Evolutionary conservation across 2,797 vertebrate genomes (phyloP).

Genomic region (Tachyglossus aculeatus): DNA sequence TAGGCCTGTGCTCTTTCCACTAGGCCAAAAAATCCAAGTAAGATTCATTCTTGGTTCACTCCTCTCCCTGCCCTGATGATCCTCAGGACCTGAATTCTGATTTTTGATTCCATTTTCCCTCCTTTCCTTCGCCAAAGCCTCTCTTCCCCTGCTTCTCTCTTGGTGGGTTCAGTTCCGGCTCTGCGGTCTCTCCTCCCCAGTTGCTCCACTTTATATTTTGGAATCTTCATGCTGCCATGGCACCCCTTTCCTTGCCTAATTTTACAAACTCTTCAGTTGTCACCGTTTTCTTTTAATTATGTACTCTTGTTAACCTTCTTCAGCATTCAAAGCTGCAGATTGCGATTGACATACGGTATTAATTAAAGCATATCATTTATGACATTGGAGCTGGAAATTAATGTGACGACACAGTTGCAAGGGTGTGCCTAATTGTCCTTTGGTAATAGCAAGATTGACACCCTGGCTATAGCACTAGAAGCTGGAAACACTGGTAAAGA

Average conservation of each 20-base stretch:
- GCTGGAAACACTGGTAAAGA: constrained; percentile 65
- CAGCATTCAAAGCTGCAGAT: constrained; percentile 69
- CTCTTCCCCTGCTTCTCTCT: not conserved
- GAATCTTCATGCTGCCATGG: constrained; percentile 56
- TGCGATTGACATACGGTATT: constrained; percentile 71
- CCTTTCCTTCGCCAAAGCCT: no score
- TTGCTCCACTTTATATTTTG: constrained; percentile 10
- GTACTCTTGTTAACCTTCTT: constrained; percentile 76
- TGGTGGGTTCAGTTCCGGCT: not conserved
- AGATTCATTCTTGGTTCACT: no score
- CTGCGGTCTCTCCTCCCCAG: not conserved
- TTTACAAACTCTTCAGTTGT: constrained; percentile 70
- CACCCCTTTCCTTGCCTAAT: constrained; percentile 67
- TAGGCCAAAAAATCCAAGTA: no score
- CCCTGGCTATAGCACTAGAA: constrained; percentile 52
- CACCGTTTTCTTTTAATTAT: constrained; percentile 74
- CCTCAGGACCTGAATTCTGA: no score
- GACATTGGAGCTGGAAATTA: constrained; percentile 78
- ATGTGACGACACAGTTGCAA: constrained; percentile 79
- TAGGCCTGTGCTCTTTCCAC: no score
- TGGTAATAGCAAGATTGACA: constrained; percentile 71
- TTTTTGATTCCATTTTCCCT: no score
- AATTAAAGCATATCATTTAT: constrained; percentile 80
- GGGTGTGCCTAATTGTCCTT: constrained; percentile 77
- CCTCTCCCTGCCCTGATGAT: no score